phyloP scores from a whole-genome alignment of 2,888 invertebrate species.

The Polydrusus cervinus region DNA sequence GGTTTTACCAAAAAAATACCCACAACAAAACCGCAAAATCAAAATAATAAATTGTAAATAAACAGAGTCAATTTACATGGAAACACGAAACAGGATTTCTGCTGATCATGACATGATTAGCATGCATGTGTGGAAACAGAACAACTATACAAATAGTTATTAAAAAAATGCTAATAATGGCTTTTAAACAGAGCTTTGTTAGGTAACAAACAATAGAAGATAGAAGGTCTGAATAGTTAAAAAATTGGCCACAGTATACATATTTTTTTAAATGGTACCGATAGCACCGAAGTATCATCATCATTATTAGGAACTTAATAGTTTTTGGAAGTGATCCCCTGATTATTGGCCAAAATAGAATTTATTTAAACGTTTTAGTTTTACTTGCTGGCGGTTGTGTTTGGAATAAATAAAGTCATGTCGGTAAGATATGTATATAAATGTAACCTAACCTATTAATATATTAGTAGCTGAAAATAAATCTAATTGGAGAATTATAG shows the following conservation, averaged over 20 bases:
- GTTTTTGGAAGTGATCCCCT: not conserved
- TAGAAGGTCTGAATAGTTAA: constrained; percentile 31
- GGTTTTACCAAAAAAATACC: not conserved
- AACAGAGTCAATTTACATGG: constrained; percentile 2
- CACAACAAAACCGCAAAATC: not conserved
- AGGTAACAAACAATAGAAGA: constrained; percentile 35
- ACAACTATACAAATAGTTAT: constrained; percentile 35
- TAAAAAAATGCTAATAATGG: constrained; percentile 36
- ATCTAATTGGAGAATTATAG: no score
- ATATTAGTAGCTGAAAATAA: no score
- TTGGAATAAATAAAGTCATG: no score
- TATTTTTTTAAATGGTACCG: not conserved
- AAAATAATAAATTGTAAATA: not conserved
- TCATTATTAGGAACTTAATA: no score
- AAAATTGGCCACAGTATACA: constrained; percentile 24
- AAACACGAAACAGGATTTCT: constrained; percentile 39
- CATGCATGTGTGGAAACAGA: constrained; percentile 41
- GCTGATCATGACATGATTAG: constrained; percentile 39
- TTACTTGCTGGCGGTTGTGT: not conserved
- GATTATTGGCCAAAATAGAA: not conserved
- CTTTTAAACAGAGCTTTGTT: constrained; percentile 20
- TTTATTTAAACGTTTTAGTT: not conserved
- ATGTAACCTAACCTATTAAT: no score
- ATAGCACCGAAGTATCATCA: no score
- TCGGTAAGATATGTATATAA: no score